Evolutionary conservation across 2,797 vertebrate genomes (phyloP).

Genomic region (Lemur catta): DNA sequence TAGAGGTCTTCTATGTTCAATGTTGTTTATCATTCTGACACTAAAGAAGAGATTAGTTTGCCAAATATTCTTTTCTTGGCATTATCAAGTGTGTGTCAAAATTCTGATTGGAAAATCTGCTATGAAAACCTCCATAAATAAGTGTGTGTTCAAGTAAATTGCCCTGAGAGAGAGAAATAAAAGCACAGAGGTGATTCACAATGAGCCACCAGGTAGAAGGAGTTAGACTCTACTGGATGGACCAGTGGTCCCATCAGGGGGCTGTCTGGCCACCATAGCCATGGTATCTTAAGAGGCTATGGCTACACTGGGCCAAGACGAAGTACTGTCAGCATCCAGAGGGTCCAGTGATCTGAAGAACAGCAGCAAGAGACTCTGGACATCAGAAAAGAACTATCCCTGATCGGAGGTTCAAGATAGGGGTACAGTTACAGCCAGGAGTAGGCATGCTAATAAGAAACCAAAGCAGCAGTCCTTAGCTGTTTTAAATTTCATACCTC

Average conservation of each 20-base stretch:
- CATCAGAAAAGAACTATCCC: background rate
- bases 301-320: background rate
- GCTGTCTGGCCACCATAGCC: background rate
- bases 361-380: background rate
- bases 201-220: background rate
- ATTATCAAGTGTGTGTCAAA: background rate
- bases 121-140: too few relatives aligned
- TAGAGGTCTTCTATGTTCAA: background rate
- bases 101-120: too few relatives aligned
- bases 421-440: background rate
- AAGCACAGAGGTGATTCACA: background rate
- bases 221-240: background rate
- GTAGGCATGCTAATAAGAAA: background rate
- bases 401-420: background rate
- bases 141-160: background rate
- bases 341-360: background rate
- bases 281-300: background rate
- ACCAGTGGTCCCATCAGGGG: background rate
- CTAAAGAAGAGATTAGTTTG: constrained; percentile 12
- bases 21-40: constrained; percentile 32
- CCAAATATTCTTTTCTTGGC: background rate
- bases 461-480: background rate
- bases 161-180: background rate
- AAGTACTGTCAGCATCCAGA: background rate
- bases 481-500: background rate